Evolutionary conservation across 2,797 vertebrate genomes (phyloP), one percentile per base, ranked within the genome.

Genomic region (Manis crassicaudata): DNA sequence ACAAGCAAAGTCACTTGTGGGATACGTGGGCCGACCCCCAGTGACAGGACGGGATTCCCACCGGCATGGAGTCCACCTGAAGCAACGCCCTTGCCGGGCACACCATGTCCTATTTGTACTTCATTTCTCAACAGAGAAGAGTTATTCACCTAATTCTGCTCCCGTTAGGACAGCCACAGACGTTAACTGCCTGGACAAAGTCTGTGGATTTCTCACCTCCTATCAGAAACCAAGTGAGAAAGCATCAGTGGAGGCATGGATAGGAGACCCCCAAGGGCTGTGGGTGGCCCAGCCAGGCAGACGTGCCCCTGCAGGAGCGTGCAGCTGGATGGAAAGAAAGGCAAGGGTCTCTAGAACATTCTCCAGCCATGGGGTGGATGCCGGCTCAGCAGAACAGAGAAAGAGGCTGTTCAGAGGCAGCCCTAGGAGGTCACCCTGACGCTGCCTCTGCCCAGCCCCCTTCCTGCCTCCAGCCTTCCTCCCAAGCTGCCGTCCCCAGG

Each of bases 401-500:
- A 1, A 2, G 16, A 25, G 17, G 17, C 29, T 37, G 13, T 13
- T 29, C 29, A 4, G 46, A 86, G 11, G 25, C 0, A 0, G 13
- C 6, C 29, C 52, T 18, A 0, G n/a, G 17, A 8, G 23, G n/a
- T 21, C 1, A 0, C 11, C 32, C 46, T 5, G 16, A 6, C 37
- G 13, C 60, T 10, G 29, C 7, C 1, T 40, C 67, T 23, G 23
- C n/a, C 4, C 21, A 27, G 23, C 21, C 27, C 14, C 32, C 20
- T 25, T 37, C 27, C 40, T n/a, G 6, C 3, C 5, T 16, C 65
- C 46, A 46, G 18, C 32, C 62, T 70, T 17, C 73, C 63, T 37
- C 20, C 63, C 12, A 37, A 40, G 7, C 52, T 13, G 52, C 3
- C 6, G 2, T 29, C 20, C 14, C 35, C 35, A 7, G 46, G 46